These are phyloP conservation scores for Reticulitermes lucifugus DNA, from an alignment of 2,888 invertebrate genomes.

Conservation along the genomic window DNA sequence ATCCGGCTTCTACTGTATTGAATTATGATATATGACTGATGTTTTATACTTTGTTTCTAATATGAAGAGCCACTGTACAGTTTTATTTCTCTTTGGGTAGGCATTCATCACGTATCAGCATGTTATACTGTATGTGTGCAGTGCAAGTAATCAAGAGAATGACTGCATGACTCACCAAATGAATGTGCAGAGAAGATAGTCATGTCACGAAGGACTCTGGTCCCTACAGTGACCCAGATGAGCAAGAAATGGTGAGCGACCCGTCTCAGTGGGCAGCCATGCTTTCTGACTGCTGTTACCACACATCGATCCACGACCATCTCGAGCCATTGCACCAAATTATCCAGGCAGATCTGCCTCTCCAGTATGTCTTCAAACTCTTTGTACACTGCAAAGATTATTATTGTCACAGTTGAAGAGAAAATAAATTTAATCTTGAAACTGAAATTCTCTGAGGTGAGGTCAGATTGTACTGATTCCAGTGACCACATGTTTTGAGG, in stretches of 20 bases:
- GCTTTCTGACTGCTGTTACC: background rate
- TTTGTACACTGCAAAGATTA: conserved; percentile 24
- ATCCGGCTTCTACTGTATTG: too few relatives aligned
- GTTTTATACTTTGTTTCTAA: too few relatives aligned
- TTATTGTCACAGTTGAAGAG: background rate
- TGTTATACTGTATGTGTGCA: too few relatives aligned
- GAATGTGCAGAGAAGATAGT: background rate
- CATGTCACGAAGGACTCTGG: conserved; percentile 16
- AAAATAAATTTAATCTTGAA: background rate
- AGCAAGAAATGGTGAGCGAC: conserved; percentile 5
- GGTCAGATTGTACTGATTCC: too few relatives aligned
- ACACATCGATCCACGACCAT: conserved; percentile 19
- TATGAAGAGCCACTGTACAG: too few relatives aligned
- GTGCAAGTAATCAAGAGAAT: too few relatives aligned
- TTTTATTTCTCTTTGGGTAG: too few relatives aligned
- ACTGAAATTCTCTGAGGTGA: too few relatives aligned
- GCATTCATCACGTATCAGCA: too few relatives aligned
- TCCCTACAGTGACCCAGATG: conserved; percentile 27
- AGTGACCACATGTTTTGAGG: too few relatives aligned
- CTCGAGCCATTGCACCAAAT: conserved; percentile 27
- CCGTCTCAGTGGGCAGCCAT: background rate
- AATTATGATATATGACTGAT: too few relatives aligned
- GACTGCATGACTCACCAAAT: conserved; percentile 12
- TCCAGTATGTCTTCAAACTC: conserved; percentile 26
- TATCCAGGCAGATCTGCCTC: background rate